Conservation (phyloP, 2,888 invertebrate genomes). For the Parasteatoda lunata region DNA sequence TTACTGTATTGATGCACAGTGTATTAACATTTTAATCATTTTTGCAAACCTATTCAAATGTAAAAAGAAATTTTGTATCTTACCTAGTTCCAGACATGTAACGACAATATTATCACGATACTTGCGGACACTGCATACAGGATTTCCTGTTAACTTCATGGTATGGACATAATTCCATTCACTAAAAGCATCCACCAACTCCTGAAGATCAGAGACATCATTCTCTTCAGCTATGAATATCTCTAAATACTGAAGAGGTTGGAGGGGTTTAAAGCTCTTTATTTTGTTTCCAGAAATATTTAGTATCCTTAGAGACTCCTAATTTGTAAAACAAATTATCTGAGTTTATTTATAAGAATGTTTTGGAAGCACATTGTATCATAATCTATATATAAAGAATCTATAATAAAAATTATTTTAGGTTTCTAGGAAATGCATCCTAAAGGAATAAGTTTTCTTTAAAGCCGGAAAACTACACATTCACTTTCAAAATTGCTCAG, state of each 20-base stretch:
- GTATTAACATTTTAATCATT: no score
- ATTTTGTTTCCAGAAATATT: conserved; percentile 56
- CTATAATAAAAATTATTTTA: no score
- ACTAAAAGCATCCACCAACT: conserved; percentile 19
- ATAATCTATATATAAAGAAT: no score
- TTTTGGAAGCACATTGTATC: no score
- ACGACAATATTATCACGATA: conserved; percentile 54
- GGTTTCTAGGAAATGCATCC: no score
- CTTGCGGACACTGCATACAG: conserved; percentile 42
- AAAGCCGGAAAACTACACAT: no score
- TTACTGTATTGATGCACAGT: no score
- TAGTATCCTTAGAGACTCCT: conserved; percentile 42
- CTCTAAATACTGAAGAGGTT: conserved; percentile 26
- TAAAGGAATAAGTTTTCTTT: no score
- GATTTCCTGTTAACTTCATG: conserved; percentile 41
- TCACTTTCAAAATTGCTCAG: no score
- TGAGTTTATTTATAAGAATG: no score
- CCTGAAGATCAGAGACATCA: conserved; percentile 16
- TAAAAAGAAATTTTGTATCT: neutral
- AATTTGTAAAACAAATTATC: neutral
- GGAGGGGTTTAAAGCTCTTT: conserved; percentile 19
- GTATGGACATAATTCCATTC: conserved; percentile 19
- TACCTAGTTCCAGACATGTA: conserved; percentile 49
- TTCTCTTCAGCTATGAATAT: conserved; percentile 52
- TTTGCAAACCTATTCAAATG: no score